Evolutionary conservation across 2,888 invertebrate species (phyloP).

Genomic region (Scrobipalpa costella): DNA sequence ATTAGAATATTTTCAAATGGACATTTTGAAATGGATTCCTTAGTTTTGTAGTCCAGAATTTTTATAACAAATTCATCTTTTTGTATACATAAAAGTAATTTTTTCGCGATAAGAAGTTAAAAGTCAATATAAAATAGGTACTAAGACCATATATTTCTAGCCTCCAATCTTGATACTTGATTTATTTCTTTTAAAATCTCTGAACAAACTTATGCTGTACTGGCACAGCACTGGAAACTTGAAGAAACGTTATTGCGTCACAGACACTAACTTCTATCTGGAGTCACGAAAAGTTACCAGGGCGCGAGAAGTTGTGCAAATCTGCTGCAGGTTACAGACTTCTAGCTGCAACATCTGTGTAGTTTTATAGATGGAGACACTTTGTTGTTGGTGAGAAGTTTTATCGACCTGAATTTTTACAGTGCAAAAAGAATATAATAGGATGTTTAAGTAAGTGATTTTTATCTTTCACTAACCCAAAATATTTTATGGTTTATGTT

Average conservation of each 20-base stretch:
- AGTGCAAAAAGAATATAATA: background rate
- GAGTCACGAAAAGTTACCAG: background rate
- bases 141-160: too few relatives aligned
- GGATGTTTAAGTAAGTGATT: too few relatives aligned
- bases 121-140: too few relatives aligned
- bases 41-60: background rate
- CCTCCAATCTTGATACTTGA: too few relatives aligned
- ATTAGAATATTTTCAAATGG: too few relatives aligned
- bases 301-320: constrained; percentile 6
- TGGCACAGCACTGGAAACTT: background rate
- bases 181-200: too few relatives aligned
- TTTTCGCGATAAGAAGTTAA: too few relatives aligned
- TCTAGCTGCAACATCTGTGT: constrained; percentile 11
- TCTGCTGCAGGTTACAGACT: constrained; percentile 10
- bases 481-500: too few relatives aligned
- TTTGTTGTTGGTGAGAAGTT: background rate
- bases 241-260: constrained; percentile 6
- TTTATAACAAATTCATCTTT: too few relatives aligned
- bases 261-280: constrained; percentile 8
- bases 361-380: constrained; percentile 8
- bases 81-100: too few relatives aligned
- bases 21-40: background rate
- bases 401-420: background rate
- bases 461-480: too few relatives aligned
- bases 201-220: background rate